These are phyloP conservation scores for Lethrus apterus DNA, from an alignment of 1,140 invertebrate genomes.

Conservation along the genomic window DNA sequence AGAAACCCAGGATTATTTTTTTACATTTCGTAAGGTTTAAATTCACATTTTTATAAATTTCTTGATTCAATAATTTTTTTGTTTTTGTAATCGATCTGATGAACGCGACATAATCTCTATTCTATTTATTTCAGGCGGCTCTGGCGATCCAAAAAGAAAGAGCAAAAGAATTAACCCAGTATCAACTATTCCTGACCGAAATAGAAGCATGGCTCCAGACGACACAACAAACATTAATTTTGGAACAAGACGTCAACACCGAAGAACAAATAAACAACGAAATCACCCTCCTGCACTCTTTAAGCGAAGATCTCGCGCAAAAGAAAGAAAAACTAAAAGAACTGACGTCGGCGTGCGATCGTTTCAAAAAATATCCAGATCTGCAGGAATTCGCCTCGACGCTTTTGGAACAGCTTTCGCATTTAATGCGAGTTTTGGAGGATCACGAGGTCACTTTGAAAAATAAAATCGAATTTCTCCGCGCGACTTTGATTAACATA, in stretches of 20 bases:
- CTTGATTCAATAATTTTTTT: no score
- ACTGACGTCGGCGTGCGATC: constrained; percentile 48
- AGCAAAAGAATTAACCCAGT: constrained; percentile 50
- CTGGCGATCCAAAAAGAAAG: constrained; percentile 47
- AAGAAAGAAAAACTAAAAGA: constrained; percentile 51
- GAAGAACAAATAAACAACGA: constrained; percentile 44
- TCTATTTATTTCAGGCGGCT: constrained; percentile 42
- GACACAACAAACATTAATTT: constrained; percentile 28
- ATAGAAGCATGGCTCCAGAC: constrained; percentile 54
- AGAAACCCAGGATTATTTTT: no score
- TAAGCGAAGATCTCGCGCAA: constrained; percentile 50
- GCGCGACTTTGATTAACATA: constrained; percentile 29
- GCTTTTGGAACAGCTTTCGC: constrained; percentile 49
- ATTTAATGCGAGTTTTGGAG: constrained; percentile 47
- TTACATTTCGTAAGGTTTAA: no score
- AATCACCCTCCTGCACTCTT: constrained; percentile 43
- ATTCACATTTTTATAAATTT: no score
- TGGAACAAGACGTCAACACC: constrained; percentile 22
- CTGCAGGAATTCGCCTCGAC: constrained; percentile 45
- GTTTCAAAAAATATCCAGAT: constrained; percentile 43
- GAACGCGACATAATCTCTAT: no score
- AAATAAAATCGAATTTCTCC: constrained; percentile 49
- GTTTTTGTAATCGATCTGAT: neutral
- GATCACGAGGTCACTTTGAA: constrained; percentile 50
- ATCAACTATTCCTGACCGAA: constrained; percentile 54